A percentile compares a stretch with the other conserved stretches of the same genome.
Evolutionary conservation across 2,797 vertebrate genomes (phyloP).

Genomic region (Euthynnus affinis): DNA sequence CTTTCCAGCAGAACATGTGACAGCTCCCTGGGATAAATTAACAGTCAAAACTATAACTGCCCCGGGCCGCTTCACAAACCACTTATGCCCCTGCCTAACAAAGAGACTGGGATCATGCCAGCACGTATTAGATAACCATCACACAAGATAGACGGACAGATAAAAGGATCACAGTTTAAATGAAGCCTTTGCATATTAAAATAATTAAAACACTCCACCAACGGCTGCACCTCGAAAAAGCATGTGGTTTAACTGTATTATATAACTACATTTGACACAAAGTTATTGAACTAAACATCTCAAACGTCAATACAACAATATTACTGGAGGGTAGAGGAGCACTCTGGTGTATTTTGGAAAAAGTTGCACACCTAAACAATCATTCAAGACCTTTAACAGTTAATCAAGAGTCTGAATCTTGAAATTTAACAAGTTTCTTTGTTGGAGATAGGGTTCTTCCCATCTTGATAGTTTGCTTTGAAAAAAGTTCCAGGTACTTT

Average conservation of each 20-base stretch:
- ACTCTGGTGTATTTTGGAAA: background rate
- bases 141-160: background rate
- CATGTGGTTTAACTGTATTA: background rate
- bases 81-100: background rate
- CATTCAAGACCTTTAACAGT: background rate
- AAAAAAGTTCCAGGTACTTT: too few relatives aligned
- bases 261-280: background rate
- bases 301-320: background rate
- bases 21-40: slow-evolving; percentile 12
- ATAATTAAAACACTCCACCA: background rate
- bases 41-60: slow-evolving; percentile 6
- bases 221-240: background rate
- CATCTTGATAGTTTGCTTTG: too few relatives aligned
- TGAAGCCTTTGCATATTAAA: background rate
- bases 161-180: background rate
- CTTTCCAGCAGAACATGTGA: slow-evolving; percentile 27
- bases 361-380: background rate
- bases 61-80: background rate
- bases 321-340: background rate
- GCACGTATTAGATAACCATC: background rate
- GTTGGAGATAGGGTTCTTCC: too few relatives aligned
- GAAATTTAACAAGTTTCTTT: too few relatives aligned
- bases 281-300: background rate
- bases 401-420: background rate
- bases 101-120: background rate